Conservation (phyloP, 1,140 invertebrate species). For the Trachymyrmex cornetzi region DNA sequence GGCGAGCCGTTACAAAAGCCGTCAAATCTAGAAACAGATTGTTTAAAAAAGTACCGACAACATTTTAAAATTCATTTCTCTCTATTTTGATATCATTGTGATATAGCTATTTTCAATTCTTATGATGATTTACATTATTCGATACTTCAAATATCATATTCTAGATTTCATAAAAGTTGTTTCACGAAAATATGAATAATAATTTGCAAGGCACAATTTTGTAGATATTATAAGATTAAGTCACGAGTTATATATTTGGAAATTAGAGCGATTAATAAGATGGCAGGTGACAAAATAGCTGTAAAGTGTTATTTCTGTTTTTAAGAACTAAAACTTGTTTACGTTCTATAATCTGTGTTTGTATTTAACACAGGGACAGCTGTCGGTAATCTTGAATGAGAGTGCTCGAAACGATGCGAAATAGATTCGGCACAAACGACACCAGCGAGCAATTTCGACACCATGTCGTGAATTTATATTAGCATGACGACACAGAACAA, state of each 20-base stretch:
- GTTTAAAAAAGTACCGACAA: neutral
- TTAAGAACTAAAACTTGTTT: neutral
- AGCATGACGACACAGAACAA: conserved; percentile 51
- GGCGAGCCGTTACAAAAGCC: neutral
- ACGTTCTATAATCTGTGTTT: neutral
- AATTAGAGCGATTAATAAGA: neutral
- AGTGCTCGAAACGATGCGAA: neutral
- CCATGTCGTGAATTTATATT: conserved; percentile 46
- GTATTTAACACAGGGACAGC: neutral
- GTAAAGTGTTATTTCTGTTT: neutral
- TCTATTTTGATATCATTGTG: neutral
- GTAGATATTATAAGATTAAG: neutral
- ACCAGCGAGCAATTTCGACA: conserved; percentile 40
- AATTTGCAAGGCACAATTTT: neutral
- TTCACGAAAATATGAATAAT: neutral
- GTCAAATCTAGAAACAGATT: neutral
- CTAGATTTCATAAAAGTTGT: neutral
- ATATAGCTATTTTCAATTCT: neutral
- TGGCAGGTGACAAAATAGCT: too few species aligned
- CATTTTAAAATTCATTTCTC: neutral
- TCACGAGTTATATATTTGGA: conserved; percentile 1
- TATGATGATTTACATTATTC: neutral
- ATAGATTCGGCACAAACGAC: conserved; percentile 44
- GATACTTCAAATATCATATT: neutral
- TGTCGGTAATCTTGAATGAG: neutral